Conservation (phyloP, 2,113 vertebrate genomes). For the Synchiropus splendidus region DNA sequence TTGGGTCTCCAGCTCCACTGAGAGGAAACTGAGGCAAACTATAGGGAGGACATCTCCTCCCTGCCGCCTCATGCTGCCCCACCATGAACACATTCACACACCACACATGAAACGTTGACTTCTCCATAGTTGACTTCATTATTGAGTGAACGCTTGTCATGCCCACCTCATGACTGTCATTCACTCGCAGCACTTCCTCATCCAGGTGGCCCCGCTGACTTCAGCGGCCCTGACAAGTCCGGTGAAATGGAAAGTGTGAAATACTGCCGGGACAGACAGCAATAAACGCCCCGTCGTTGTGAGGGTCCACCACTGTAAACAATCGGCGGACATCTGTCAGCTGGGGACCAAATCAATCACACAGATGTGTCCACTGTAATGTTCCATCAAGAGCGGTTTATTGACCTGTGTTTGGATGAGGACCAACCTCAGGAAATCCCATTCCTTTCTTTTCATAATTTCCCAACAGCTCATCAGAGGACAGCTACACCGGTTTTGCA, state of each 20-base stretch:
- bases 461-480: constrained; percentile 26
- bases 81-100: no score
- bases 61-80: no score
- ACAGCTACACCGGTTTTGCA: constrained; percentile 14
- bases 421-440: constrained; percentile 43
- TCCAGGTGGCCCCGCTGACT: no score
- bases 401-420: constrained; percentile 50
- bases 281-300: constrained; percentile 58
- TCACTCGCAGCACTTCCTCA: no score
- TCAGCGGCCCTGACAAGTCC: no score
- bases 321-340: constrained; percentile 54
- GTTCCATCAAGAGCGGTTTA: constrained; percentile 56
- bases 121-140: no score
- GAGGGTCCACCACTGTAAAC: constrained; percentile 60
- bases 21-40: no score
- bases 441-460: constrained; percentile 31
- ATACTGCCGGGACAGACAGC: constrained; percentile 57
- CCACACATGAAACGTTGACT: no score
- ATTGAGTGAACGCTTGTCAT: no score
- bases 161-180: no score
- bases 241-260: constrained; percentile 40
- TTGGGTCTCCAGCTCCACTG: no score
- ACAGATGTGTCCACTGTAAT: constrained; percentile 54
- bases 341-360: constrained; percentile 55
- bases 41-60: no score